phyloP scores from a whole-genome alignment of 2,888 invertebrate genomes.

The Arctia plantaginis region DNA sequence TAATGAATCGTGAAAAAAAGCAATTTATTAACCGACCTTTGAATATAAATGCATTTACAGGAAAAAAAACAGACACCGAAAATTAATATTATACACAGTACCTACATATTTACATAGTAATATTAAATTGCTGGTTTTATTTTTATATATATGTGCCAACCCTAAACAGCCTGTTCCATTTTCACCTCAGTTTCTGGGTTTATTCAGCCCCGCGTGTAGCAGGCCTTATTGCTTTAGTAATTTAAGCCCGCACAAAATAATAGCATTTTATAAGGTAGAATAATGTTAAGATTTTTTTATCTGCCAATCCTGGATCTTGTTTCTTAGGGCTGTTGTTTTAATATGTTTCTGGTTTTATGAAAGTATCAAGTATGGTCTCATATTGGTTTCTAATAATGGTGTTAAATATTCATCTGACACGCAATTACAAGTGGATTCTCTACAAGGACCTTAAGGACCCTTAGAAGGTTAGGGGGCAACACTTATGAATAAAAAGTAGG shows the following conservation, averaged over 20 bases:
- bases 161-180: slow-evolving; percentile 45
- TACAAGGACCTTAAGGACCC: not conserved
- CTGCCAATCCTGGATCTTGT: not conserved
- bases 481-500: no score
- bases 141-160: slow-evolving; percentile 27
- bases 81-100: no score
- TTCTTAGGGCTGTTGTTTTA: not conserved
- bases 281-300: slow-evolving; percentile 23
- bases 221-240: slow-evolving; percentile 52
- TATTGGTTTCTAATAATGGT: not conserved
- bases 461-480: no score
- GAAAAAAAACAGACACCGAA: no score
- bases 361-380: not conserved
- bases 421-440: not conserved
- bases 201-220: slow-evolving; percentile 47
- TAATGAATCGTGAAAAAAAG: not conserved
- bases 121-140: no score
- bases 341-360: not conserved
- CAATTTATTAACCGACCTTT: not conserved
- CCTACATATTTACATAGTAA: no score
- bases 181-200: slow-evolving; percentile 44
- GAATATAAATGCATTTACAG: no score
- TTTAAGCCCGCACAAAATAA: slow-evolving; percentile 41
- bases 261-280: slow-evolving; percentile 21
- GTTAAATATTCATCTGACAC: not conserved